A percentile compares a stretch with the other conserved stretches of the same genome.
phyloP scores from a whole-genome alignment of 2,113 vertebrate genomes.

The Kryptolebias marmoratus region DNA sequence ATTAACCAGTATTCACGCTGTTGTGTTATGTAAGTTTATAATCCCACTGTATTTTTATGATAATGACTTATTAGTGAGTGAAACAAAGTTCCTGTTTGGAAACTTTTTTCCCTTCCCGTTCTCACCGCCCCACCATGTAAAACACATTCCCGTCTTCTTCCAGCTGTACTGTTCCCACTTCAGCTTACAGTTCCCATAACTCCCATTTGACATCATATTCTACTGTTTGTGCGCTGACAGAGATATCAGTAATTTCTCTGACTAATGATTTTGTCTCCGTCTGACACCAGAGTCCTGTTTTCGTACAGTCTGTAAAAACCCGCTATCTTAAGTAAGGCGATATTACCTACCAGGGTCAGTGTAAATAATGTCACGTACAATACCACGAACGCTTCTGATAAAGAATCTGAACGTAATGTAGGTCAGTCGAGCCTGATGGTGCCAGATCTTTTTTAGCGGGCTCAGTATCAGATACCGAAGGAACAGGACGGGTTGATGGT shows the following conservation, averaged over 20 bases:
- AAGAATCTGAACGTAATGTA: constrained; percentile 24
- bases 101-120: no score
- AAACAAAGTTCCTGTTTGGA: no score
- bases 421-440: constrained; percentile 16
- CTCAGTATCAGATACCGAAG: neutral
- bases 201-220: constrained; percentile 1
- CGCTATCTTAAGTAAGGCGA: neutral
- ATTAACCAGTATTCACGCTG: no score
- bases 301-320: constrained; percentile 2
- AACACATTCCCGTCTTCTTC: constrained; percentile 23
- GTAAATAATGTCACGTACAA: constrained; percentile 6
- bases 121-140: no score
- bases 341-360: neutral
- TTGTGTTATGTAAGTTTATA: no score
- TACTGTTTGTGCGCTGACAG: neutral
- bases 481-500: neutral
- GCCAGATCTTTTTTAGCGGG: constrained; percentile 1
- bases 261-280: neutral
- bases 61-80: no score
- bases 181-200: neutral
- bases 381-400: constrained; percentile 1
- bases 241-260: neutral
- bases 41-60: no score
- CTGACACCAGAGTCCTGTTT: neutral
- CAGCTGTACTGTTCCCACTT: neutral